Percentiles rank a stretch among this genome's conserved stretches.
These are phyloP conservation scores for Leptarthrus brevirostris DNA, from an alignment of 2,888 invertebrate species.

Conservation along the genomic window DNA sequence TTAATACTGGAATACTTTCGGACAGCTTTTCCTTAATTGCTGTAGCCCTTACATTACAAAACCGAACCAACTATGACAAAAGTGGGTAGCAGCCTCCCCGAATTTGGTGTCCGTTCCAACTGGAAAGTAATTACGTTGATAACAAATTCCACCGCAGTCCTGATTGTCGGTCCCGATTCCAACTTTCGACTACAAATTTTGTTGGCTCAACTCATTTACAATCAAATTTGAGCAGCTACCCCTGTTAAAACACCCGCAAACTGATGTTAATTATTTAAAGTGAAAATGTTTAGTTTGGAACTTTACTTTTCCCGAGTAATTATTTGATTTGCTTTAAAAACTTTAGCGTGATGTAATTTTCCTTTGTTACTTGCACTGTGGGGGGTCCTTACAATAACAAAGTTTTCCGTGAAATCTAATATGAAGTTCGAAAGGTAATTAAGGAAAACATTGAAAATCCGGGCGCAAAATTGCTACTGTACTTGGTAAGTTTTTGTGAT, in stretches of 20 bases:
- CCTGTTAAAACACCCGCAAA: background rate
- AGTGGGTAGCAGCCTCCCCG: background rate
- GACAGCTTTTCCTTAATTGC: background rate
- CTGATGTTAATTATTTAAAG: constrained; percentile 9
- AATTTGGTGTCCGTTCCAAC: background rate
- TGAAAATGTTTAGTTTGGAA: background rate
- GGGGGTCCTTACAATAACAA: background rate
- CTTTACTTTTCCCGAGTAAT: background rate
- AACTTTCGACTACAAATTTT: constrained; percentile 2
- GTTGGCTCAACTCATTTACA: constrained; percentile 11
- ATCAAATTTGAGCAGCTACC: constrained; percentile 13
- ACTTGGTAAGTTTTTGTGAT: too few species aligned
- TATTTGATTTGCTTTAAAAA: constrained; percentile 12
- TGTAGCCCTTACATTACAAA: background rate
- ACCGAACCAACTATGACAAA: background rate
- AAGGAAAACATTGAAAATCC: background rate
- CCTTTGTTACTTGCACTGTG: background rate
- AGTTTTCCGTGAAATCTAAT: background rate
- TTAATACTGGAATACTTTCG: background rate
- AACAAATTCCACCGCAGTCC: constrained; percentile 5
- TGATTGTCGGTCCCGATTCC: constrained; percentile 4
- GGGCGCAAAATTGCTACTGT: too few species aligned
- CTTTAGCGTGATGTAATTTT: background rate
- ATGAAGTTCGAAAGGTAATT: background rate
- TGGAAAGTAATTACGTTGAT: constrained; percentile 3